Percentiles rank a stretch among this genome's conserved stretches.
Evolutionary conservation across 2,888 invertebrate species (phyloP).

Genomic region (Trachelus troglodyta): DNA sequence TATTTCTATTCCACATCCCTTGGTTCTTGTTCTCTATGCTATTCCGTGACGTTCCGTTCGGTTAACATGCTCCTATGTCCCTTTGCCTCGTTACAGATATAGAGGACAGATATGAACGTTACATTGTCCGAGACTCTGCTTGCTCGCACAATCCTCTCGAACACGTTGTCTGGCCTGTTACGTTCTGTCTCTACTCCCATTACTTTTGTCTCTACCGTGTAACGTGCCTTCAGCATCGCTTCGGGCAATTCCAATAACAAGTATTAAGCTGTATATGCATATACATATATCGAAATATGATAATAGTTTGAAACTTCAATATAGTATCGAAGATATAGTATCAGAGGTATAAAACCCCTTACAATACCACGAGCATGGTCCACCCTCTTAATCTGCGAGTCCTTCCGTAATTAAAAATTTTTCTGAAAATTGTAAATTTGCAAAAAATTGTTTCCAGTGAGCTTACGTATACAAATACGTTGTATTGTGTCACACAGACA

Average conservation of each 20-base stretch:
- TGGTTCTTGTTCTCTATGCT: background rate
- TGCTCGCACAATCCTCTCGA: background rate
- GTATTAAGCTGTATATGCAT: conserved; percentile 24
- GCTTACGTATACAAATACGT: too few species aligned
- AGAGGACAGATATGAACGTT: conserved; percentile 25
- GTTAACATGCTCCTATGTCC: background rate
- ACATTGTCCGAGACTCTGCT: conserved; percentile 22
- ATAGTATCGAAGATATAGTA: background rate
- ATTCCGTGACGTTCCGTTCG: background rate
- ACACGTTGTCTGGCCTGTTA: conserved; percentile 6
- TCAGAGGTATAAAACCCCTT: background rate
- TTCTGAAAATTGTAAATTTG: too few species aligned
- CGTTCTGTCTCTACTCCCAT: conserved; percentile 12
- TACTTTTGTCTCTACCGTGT: conserved; percentile 11
- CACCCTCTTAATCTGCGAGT: too few species aligned
- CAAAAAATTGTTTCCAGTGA: too few species aligned
- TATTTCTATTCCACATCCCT: conserved; percentile 3
- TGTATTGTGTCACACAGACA: too few species aligned
- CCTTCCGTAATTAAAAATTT: too few species aligned
- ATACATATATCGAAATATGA: background rate
- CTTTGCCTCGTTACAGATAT: conserved; percentile 26
- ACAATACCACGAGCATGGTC: too few species aligned
- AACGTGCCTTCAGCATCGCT: conserved; percentile 8
- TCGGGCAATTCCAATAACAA: conserved; percentile 42
- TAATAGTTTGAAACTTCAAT: background rate